A percentile compares a stretch with the other conserved stretches of the same genome.
Evolutionary conservation across 2,888 invertebrate species (phyloP).

Genomic region (Steinernema scapterisci): DNA sequence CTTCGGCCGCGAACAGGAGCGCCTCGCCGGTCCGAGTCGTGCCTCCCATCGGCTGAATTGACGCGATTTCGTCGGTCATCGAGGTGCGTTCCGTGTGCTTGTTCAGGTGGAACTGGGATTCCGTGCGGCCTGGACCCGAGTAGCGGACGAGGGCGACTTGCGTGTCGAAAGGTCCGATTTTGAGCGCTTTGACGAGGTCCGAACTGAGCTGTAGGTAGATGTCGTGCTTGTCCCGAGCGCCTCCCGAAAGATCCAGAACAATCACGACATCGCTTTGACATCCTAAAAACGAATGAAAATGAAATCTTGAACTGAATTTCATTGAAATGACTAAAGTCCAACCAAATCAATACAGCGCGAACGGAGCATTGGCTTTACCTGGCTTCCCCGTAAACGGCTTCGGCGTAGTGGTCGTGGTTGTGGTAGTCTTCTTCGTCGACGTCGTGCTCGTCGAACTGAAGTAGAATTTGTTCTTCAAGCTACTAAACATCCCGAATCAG

Average conservation of each 20-base stretch:
- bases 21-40: slow-evolving; percentile 57
- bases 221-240: slow-evolving; percentile 34
- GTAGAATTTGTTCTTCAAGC: neutral
- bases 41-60: slow-evolving; percentile 46
- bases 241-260: slow-evolving; percentile 32
- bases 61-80: slow-evolving; percentile 38
- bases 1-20: slow-evolving; percentile 68
- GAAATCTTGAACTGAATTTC: neutral
- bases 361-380: too few species aligned
- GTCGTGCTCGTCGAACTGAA: neutral
- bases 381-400: slow-evolving; percentile 23
- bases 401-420: slow-evolving; percentile 18
- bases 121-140: slow-evolving; percentile 16
- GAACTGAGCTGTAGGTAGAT: slow-evolving; percentile 8
- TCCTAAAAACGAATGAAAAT: neutral
- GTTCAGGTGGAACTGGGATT: slow-evolving; percentile 35
- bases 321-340: too few species aligned
- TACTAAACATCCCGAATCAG: neutral
- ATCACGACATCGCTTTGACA: slow-evolving; percentile 34
- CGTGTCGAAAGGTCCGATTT: slow-evolving; percentile 25
- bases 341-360: too few species aligned
- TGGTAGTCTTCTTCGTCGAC: slow-evolving; percentile 8
- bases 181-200: slow-evolving; percentile 32
- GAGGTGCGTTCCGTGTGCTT: slow-evolving; percentile 35
- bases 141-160: slow-evolving; percentile 34